Percentiles rank a stretch among this genome's conserved stretches.
phyloP scores from a whole-genome alignment of 2,797 vertebrate species.

The Coregonus ussuriensis region DNA sequence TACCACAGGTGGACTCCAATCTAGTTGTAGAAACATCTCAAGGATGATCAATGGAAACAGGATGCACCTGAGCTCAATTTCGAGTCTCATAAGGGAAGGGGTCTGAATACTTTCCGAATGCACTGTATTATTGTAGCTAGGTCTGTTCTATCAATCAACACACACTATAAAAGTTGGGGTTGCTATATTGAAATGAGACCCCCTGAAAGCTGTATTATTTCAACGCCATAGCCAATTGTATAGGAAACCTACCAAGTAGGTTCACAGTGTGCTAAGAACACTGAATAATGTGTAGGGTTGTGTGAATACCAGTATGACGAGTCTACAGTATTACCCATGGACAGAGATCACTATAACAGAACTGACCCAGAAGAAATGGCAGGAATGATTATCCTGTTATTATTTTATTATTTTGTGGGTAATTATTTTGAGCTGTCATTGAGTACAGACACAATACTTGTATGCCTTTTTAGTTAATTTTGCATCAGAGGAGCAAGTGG shows the following conservation, averaged over 20 bases:
- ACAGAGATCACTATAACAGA: background rate
- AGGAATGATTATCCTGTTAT: background rate
- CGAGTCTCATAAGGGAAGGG: no score
- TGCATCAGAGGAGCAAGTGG: background rate
- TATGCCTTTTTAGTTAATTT: background rate
- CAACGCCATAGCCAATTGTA: background rate
- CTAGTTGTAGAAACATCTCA: no score
- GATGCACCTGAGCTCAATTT: no score
- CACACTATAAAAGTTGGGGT: background rate
- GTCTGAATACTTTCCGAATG: no score
- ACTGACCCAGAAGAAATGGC: background rate
- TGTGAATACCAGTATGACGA: background rate
- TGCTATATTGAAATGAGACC: background rate
- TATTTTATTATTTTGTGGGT: background rate
- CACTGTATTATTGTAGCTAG: background rate
- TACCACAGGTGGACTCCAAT: no score
- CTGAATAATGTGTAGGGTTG: background rate
- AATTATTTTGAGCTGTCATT: background rate
- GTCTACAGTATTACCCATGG: background rate
- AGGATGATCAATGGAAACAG: no score
- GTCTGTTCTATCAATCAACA: background rate
- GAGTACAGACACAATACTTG: background rate
- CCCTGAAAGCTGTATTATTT: background rate
- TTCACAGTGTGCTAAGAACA: background rate
- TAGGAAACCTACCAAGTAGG: background rate